Evolutionary conservation across 2,888 invertebrate species (phyloP), one percentile per base, ranked within the genome.

Genomic region (Abrostola triplasia): DNA sequence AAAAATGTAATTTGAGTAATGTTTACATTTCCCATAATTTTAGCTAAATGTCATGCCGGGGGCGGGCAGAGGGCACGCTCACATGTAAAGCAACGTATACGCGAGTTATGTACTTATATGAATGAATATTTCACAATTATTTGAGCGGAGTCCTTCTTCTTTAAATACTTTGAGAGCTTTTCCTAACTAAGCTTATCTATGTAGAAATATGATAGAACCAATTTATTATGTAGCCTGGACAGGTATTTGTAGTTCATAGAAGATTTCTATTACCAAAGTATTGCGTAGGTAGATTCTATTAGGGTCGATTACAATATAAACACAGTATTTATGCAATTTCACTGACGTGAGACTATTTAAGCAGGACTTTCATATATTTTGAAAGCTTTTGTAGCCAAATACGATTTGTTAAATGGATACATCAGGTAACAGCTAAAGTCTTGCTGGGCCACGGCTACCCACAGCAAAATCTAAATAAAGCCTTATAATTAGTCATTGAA

Each of bases 11-110:
- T 90, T 89, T 80, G 90, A 92, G 90, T 87, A 85, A 79, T 92
- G 92, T 93, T 93, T 92, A 85, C 90, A 80, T 89, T 93, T 93
- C 93, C 93, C 93, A 93, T 92, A 91, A 90, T 91, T 92, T 93
- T 88, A 77, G 88, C 86, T 88, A 87, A 90, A 88, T 76, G 87
- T 82, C 76, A 80, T 79, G 76, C 69, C 70, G 60, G 73, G 83
- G 80, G 91, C 85, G 87, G 49, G n/a, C 79, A 77, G 74, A 41
- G 67, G 35, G 11, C 53, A 35, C 36, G 40, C 11, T 24, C 11
- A 12, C 8, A 48, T 48, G 41, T 38, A 73, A 40, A 55, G 37
- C 12, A 8, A n/a, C 12, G 48, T 58, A 44, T 37, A 53, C 37
- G 55, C 44, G 56, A 36, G 12, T 2, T 57, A 53, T 36, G 12